phyloP scores from a whole-genome alignment of 2,797 vertebrate genomes.

The Labeo calbasu region DNA sequence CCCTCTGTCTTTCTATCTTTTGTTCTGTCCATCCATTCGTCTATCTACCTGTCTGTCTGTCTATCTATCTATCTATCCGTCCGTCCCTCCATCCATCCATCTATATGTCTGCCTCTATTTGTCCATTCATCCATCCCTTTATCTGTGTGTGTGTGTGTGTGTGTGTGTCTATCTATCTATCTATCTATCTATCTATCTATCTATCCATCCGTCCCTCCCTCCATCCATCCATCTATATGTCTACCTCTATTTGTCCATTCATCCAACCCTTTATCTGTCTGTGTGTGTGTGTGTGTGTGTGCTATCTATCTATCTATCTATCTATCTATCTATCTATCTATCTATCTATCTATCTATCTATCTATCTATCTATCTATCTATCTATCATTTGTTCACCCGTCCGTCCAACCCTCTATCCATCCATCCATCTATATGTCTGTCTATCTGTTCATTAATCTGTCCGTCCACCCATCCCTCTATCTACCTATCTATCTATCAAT shows the following conservation, averaged over 20 bases:
- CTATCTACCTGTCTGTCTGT: neutral
- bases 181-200: accelerated
- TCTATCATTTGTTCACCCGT: neutral
- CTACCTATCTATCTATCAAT: neutral
- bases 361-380: neutral
- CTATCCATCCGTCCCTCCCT: neutral
- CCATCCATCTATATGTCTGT: neutral
- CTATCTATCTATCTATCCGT: neutral
- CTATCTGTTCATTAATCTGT: neutral
- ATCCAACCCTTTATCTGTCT: neutral
- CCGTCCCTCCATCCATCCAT: neutral
- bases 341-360: neutral
- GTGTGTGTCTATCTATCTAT: neutral
- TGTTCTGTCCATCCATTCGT: neutral
- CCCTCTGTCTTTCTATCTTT: too few species aligned
- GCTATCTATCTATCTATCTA: neutral
- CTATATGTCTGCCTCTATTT: too few species aligned
- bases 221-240: neutral
- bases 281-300: neutral
- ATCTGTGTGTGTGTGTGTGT: neutral
- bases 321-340: neutral
- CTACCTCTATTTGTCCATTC: neutral
- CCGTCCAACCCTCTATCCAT: neutral
- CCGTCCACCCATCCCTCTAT: neutral
- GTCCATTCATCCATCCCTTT: too few species aligned